These are phyloP conservation scores for Muscidifurax raptorellus DNA, from an alignment of 1,140 invertebrate species.

Conservation along the genomic window DNA sequence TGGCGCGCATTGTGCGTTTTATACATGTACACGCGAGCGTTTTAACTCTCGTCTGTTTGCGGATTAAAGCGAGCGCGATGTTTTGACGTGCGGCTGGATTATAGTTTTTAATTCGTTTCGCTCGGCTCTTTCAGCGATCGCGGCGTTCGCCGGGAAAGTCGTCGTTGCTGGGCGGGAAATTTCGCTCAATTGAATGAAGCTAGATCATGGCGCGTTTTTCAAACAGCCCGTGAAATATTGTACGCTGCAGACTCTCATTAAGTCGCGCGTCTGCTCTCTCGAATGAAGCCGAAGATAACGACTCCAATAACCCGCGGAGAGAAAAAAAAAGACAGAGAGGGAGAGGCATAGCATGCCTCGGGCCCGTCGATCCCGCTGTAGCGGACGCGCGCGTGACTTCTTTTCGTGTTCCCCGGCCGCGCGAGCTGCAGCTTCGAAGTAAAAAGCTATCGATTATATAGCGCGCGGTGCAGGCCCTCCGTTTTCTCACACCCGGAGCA, in stretches of 20 bases:
- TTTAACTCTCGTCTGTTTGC: neutral
- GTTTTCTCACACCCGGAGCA: neutral
- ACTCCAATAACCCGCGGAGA: neutral
- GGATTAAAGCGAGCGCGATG: neutral
- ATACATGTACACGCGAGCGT: no score
- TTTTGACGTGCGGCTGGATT: neutral
- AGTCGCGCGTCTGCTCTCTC: neutral
- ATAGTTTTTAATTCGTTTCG: neutral
- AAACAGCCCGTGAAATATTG: no score
- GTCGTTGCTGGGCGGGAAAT: neutral
- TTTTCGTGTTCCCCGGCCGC: neutral
- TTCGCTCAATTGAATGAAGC: neutral
- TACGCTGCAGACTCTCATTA: no score
- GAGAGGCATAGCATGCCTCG: neutral
- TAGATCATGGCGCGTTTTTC: neutral
- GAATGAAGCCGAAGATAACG: neutral
- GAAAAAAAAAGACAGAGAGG: neutral
- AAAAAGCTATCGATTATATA: conserved; percentile 47
- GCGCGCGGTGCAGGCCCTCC: neutral
- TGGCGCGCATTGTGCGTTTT: neutral
- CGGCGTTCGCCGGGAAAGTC: no score
- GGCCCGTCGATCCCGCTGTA: neutral
- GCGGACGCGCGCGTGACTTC: neutral
- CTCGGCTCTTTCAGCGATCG: neutral
- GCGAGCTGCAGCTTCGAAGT: conserved; percentile 1